Evolutionary conservation across 2,888 invertebrate genomes (phyloP).

Genomic region (Andrena bucephala): DNA sequence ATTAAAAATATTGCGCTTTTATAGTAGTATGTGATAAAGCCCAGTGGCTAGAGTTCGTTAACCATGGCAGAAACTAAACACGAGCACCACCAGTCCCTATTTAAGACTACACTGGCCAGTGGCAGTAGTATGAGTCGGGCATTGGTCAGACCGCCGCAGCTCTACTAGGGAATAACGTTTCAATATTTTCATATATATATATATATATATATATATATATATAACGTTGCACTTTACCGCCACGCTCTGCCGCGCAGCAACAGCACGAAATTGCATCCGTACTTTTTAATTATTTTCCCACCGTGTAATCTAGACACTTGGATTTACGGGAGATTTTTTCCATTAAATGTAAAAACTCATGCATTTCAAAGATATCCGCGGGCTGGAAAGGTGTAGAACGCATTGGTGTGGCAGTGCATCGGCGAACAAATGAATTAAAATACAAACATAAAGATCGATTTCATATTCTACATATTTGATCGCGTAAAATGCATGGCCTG

Average conservation of each 20-base stretch:
- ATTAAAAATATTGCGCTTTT: too few relatives aligned
- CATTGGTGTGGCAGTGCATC: slow-evolving; percentile 14
- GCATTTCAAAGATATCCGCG: slow-evolving; percentile 31
- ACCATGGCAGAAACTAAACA: too few relatives aligned
- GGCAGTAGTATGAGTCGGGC: slow-evolving; percentile 7
- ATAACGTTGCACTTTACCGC: not conserved
- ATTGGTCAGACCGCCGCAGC: not conserved
- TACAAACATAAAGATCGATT: slow-evolving; percentile 39
- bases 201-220: not conserved
- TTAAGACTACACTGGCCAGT: not conserved
- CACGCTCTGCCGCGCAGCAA: not conserved
- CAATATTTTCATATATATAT: slow-evolving; percentile 26
- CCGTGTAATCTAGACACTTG: slow-evolving; percentile 5
- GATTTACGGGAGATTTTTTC: slow-evolving; percentile 40
- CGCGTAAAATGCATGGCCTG: not conserved
- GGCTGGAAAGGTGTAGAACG: not conserved
- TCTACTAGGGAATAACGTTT: not conserved
- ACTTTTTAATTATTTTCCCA: slow-evolving; percentile 33
- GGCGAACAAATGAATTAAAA: slow-evolving; percentile 42
- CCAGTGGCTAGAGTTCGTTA: too few relatives aligned
- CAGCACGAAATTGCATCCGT: slow-evolving; percentile 27
- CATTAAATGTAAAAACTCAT: slow-evolving; percentile 42
- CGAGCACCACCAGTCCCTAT: not conserved
- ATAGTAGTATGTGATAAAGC: too few relatives aligned
- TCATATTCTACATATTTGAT: slow-evolving; percentile 35